A percentile compares a stretch with the other conserved stretches of the same genome.
Evolutionary conservation across 2,888 invertebrate species (phyloP).

Genomic region (Eilema griseolum): DNA sequence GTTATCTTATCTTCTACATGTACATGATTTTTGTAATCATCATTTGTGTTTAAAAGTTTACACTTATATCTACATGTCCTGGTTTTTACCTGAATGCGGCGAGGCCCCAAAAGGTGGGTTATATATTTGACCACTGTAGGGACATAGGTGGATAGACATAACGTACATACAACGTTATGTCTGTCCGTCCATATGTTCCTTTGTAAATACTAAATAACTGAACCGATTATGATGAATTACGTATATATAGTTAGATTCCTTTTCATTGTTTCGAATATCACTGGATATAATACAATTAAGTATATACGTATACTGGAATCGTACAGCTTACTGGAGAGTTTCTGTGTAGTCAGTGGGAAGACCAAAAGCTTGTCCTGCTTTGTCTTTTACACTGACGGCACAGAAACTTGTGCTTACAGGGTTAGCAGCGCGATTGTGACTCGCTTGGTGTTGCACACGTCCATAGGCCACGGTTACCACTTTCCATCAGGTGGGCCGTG

Average conservation of each 20-base stretch:
- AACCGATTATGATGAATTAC: not conserved
- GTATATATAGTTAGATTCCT: not conserved
- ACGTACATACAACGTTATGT: too few species aligned
- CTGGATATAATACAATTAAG: not conserved
- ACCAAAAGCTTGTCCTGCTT: too few species aligned
- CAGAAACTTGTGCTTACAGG: too few species aligned
- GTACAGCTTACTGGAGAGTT: too few species aligned
- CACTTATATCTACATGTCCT: constrained; percentile 6
- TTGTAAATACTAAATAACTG: not conserved
- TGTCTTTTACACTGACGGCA: too few species aligned
- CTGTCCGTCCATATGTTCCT: not conserved
- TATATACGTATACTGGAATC: too few species aligned
- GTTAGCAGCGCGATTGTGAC: too few species aligned
- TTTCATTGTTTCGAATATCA: not conserved
- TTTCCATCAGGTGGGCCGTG: too few species aligned
- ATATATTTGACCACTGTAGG: not conserved
- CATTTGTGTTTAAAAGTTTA: not conserved
- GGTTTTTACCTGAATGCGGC: not conserved
- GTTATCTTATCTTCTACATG: constrained; percentile 10
- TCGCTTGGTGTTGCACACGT: too few species aligned
- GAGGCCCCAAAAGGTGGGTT: not conserved
- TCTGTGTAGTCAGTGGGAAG: too few species aligned
- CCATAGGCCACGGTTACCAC: too few species aligned
- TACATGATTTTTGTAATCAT: not conserved
- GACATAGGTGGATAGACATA: too few species aligned